Base-by-base conservation (phyloP, 2,797 vertebrate genomes). In the Vultur gryphus region DNA sequence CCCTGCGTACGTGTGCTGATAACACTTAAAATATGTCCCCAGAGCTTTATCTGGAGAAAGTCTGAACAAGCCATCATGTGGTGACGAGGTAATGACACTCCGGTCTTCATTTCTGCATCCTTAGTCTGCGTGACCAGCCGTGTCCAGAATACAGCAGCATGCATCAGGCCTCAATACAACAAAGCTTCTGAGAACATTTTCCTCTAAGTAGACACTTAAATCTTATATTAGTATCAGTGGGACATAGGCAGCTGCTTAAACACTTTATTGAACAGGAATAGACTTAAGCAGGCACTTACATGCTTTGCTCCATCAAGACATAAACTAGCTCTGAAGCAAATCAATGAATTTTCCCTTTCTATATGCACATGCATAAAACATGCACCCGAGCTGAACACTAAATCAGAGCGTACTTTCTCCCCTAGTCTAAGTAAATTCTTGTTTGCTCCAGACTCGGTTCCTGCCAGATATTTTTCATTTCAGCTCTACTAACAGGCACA, bases 251-350 rank as follows among this genome's bases (percentile, higher is more conserved):
- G 67, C 71, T 90, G 59, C 78, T 92, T 89, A 93, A 90, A 66
- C 73, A 52, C 28, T 93, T 96, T 55, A 91, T 91, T 84, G 92
- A 94, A 87, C 82, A 73, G 62, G 25, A 92, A 70, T 55, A 92
- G 78, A 87, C 71, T 93, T 89, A 77, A 80, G 75, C 57, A 89
- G 81, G 69, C 73, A 79, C 52, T 83, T 89, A 82, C 16, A 48
- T 28, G 58, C 65, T 91, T 85, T 90, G 48, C n/a, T 91, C 78
- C 61, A 44, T 78, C 77, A 82, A 93, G 80, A 88, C 70, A 79
- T 88, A 89, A 96, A 94, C 43, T 31, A 89, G 54, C 66, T 88
- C 80, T 93, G 95, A 90, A 91, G 64, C 24, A 90, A 96, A 93
- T 82, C 67, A 71, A 92, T 92, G 86, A 43, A 29, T 95, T 93